Evolutionary conservation across 1,140 invertebrate species (phyloP), one percentile per base, ranked within the genome.

Genomic region (Eupristina koningsbergeri): DNA sequence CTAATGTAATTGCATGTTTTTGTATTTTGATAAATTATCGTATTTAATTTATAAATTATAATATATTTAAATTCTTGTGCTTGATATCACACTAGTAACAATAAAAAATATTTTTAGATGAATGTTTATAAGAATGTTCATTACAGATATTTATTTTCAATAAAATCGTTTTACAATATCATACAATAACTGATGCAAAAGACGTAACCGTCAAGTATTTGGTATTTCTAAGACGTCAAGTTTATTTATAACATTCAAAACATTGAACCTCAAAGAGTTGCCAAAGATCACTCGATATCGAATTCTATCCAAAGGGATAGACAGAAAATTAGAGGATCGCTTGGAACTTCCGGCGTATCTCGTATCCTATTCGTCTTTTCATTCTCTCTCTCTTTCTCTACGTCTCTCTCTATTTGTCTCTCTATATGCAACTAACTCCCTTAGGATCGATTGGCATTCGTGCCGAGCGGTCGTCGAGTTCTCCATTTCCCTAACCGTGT

Each of bases 361-460:
- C 11, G 6, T 45, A 11, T 31, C 41, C 41, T n/a, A n/a, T n/a
- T n/a, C n/a, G n/a, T n/a, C n/a, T n/a, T n/a, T n/a, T n/a, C n/a
- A n/a, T n/a, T n/a, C n/a, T n/a, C n/a, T n/a, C 5, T 34, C n/a
- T 29, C 41, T n/a, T 13, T 26, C 39, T 31, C 71, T 15, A 7
- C 26, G 22, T 31, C 8, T 8, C 26, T 50, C 53, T 58, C 22
- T 58, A 22, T 58, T 26, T 58, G 53, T 58, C 22, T 58, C 19
- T 58, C 11, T 36, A 19, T 31, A 19, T 31, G 31, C 26, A 19
- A 31, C 11, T 15, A 77, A 34, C 26, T 61, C 39, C 50, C 50
- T 36, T 36, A 31, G 53, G 64, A 82, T 64, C 81, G 81, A 82
- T 82, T 47, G 81, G 45, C 61, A 82, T 64, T 76, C 61, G 64